A percentile compares a stretch with the other conserved stretches of the same genome.
These are phyloP conservation scores for Parus major DNA, from an alignment of 2,113 vertebrate genomes.

Conservation along the genomic window DNA sequence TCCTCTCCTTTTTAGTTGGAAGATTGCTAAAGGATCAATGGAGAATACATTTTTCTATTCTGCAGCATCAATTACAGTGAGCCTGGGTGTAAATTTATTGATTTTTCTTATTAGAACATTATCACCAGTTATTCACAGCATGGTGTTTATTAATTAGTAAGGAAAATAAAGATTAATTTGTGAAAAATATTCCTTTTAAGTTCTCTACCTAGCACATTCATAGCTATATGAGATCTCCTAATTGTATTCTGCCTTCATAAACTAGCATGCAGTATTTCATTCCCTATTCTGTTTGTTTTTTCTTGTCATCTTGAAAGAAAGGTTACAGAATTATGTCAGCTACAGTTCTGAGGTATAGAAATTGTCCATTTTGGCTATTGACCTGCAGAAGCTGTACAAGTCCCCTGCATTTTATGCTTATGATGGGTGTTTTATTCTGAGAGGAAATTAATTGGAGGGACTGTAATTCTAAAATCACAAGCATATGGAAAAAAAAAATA, in stretches of 20 bases:
- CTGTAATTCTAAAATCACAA: not conserved
- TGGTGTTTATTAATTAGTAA: conserved; percentile 78
- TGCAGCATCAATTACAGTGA: conserved; percentile 72
- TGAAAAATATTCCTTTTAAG: conserved; percentile 67
- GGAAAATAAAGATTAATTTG: conserved; percentile 71
- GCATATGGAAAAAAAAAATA: fast-evolving
- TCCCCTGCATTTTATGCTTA: not conserved
- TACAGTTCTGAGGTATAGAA: not conserved
- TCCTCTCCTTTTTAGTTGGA: conserved; percentile 73
- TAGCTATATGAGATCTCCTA: conserved; percentile 18
- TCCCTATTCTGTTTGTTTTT: conserved; percentile 4
- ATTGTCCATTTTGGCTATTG: not conserved
- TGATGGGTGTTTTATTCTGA: not conserved
- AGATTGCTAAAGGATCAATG: conserved; percentile 75
- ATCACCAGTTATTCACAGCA: conserved; percentile 75
- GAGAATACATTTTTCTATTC: conserved; percentile 70
- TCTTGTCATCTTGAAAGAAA: not conserved
- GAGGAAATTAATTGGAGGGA: not conserved
- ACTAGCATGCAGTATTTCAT: not conserved
- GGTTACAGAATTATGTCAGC: not conserved
- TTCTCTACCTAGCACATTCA: conserved; percentile 35
- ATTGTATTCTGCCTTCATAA: conserved; percentile 32
- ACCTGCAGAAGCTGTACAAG: not conserved
- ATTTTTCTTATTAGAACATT: conserved; percentile 80
- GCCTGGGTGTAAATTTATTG: conserved; percentile 78